These are phyloP conservation scores for Beroe ovata DNA, from an alignment of 37 sponge, comb jelly and placozoan genomes.

Conservation along the genomic window DNA sequence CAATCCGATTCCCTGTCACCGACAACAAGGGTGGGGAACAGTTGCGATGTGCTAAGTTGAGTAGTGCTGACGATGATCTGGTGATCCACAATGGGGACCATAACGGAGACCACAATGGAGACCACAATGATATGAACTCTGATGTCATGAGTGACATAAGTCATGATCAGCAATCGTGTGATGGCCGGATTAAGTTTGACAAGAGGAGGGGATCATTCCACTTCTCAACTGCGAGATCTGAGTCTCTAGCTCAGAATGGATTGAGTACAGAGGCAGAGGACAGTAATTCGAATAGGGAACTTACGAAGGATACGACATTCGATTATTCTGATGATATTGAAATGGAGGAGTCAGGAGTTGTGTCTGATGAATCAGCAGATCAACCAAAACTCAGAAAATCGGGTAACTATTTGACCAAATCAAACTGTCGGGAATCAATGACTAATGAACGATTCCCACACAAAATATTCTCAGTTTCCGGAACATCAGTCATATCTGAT, in stretches of 20 bases:
- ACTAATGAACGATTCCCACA: no score
- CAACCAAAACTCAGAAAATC: no score
- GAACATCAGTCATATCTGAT: not conserved
- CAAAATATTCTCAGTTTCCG: not conserved
- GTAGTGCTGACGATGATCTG: constrained; percentile 46
- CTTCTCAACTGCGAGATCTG: not conserved
- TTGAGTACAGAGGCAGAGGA: no score
- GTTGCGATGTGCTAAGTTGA: not conserved
- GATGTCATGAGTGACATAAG: not conserved
- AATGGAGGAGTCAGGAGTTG: no score
- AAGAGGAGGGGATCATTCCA: not conserved
- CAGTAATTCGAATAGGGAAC: no score
- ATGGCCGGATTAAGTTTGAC: not conserved
- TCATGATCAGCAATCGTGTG: not conserved
- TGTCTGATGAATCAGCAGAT: no score
- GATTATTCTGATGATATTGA: constrained; percentile 3
- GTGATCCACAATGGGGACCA: not conserved
- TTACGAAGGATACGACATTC: not conserved
- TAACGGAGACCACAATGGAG: not conserved
- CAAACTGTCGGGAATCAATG: no score
- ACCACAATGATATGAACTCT: not conserved
- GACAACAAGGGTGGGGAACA: no score
- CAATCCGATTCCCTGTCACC: not conserved
- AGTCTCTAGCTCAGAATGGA: no score
- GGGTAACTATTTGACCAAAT: no score